Percentiles rank a stretch among this genome's conserved stretches.
Evolutionary conservation across 2,888 invertebrate genomes (phyloP).

Genomic region (Himalopsyche japonica): DNA sequence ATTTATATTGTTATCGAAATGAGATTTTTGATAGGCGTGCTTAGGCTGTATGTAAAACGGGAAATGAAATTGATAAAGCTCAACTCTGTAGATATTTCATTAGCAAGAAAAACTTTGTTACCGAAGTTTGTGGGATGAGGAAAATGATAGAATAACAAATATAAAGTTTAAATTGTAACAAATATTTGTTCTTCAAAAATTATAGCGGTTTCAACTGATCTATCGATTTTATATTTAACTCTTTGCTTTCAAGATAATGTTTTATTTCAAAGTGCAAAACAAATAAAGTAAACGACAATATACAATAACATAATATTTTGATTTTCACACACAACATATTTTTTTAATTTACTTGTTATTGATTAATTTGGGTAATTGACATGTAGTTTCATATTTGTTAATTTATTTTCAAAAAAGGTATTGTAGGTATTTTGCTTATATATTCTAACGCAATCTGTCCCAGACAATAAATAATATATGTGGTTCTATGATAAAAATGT

Average conservation of each 20-base stretch:
- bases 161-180: not conserved
- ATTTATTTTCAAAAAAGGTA: no score
- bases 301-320: no score
- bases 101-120: not conserved
- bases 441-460: no score
- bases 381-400: no score
- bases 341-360: no score
- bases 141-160: not conserved
- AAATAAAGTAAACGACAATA: no score
- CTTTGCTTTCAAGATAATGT: not conserved
- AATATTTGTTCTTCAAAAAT: not conserved
- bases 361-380: no score
- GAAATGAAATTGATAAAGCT: not conserved
- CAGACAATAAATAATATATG: no score
- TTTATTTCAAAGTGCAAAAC: no score
- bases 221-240: not conserved
- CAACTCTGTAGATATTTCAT: not conserved
- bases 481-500: no score
- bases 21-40: slow-evolving; percentile 6
- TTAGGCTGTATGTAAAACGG: not conserved
- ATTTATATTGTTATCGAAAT: slow-evolving; percentile 13
- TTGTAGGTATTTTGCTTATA: no score
- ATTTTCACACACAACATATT: no score
- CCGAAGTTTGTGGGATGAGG: not conserved
- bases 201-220: not conserved